phyloP scores from a whole-genome alignment of 2,113 vertebrate species.

The Montifringilla adamsi region DNA sequence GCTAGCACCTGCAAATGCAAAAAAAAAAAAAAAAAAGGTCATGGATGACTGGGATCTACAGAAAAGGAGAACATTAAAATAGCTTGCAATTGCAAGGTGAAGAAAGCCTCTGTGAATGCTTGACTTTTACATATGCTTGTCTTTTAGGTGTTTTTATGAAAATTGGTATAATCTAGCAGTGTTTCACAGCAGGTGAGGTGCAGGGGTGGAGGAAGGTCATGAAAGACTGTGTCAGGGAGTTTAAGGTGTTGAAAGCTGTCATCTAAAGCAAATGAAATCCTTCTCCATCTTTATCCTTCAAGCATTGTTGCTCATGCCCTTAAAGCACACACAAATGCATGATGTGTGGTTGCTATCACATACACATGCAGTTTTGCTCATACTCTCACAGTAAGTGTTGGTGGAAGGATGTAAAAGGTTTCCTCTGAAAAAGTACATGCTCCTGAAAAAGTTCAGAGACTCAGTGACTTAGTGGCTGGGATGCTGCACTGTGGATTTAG shows the following conservation, averaged over 20 bases:
- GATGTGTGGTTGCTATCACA: background rate
- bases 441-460: background rate
- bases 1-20: background rate
- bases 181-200: background rate
- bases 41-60: background rate
- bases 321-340: background rate
- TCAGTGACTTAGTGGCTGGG: background rate
- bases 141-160: background rate
- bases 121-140: background rate
- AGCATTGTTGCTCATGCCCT: background rate
- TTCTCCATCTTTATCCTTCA: background rate
- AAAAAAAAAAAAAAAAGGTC: background rate
- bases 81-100: background rate
- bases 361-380: background rate
- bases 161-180: background rate
- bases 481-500: background rate
- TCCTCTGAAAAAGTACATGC: background rate
- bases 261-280: background rate
- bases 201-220: background rate
- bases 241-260: background rate
- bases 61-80: background rate
- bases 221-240: background rate
- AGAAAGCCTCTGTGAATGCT: background rate
- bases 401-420: background rate
- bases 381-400: background rate